Evolutionary conservation across 1,140 invertebrate species (phyloP), one percentile per base, ranked within the genome.

Genomic region (Diuraphis noxia): DNA sequence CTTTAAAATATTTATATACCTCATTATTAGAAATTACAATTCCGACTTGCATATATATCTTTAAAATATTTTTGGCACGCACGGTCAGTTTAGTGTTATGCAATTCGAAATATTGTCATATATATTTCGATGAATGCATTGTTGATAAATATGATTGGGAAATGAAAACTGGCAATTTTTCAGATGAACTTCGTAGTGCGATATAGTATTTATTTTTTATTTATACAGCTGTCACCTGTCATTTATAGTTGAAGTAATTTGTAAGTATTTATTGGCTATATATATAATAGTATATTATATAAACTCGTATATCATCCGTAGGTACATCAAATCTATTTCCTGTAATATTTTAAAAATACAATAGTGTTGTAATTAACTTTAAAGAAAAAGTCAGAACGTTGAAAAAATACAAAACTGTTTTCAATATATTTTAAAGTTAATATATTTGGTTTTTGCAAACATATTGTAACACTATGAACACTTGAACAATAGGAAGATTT

Each of bases 141-240:
- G 13, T n/a, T n/a, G 19, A 72, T 72, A 72, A 72, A 34, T 19
- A 40, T 38, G 36, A 38, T 81, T 38, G 23, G 8, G 40, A 38
- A 81, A 81, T 81, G 25, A 40, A 81, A 38, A 40, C 79, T 81
- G 36, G 36, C 79, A 3, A 23, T 40, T 81, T 81, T 21, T 81
- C 79, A 38, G 36, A 38, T 13, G 36, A 72, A n/a, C n/a, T 13
- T 34, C 30, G 56, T 30, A 81, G 21, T 38, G 36, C 40, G 38
- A 72, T 72, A 25, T 81, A 38, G 79, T 38, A 38, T 81, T 38
- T 81, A 81, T 38, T 40, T 81, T 81, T 81, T 81, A 81, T 81
- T 81, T 72, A 34, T 81, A 81, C 79, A 81, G 79, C 79, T 81
- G 79, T 81, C 79, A 81, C 23, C 38, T 81, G 79, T 81, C 79